Conservation (phyloP, 2,888 invertebrate species). For the Lomographa bimaculata region DNA sequence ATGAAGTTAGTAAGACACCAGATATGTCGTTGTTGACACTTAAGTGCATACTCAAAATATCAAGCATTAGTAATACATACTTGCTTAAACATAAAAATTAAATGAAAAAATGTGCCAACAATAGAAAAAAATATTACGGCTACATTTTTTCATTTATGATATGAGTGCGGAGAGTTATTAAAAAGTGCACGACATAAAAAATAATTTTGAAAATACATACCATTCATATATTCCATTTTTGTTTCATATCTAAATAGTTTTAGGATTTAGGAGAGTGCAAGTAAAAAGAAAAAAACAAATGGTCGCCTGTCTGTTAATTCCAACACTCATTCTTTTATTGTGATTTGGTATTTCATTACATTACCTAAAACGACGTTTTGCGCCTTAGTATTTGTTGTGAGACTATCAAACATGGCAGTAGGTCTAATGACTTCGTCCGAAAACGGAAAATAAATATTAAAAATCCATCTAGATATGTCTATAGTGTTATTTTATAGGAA, state of each 20-base stretch:
- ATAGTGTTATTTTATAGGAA: too few relatives aligned
- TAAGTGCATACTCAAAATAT: slow-evolving; percentile 39
- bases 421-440: slow-evolving; percentile 52
- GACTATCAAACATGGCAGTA: slow-evolving; percentile 62
- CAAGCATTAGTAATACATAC: slow-evolving; percentile 57
- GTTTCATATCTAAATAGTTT: slow-evolving; percentile 46
- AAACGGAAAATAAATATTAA: background rate
- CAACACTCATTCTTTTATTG: slow-evolving; percentile 84
- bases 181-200: slow-evolving; percentile 66
- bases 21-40: too few relatives aligned
- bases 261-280: slow-evolving; percentile 38
- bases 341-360: slow-evolving; percentile 75
- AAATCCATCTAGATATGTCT: too few relatives aligned
- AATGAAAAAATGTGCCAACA: slow-evolving; percentile 45
- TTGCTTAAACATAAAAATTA: slow-evolving; percentile 21
- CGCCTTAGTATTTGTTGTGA: slow-evolving; percentile 83
- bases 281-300: slow-evolving; percentile 58
- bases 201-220: slow-evolving; percentile 76
- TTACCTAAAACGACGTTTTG: slow-evolving; percentile 51
- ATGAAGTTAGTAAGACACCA: slow-evolving; percentile 50
- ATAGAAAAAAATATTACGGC: slow-evolving; percentile 16
- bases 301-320: slow-evolving; percentile 81
- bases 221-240: slow-evolving; percentile 57
- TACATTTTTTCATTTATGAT: slow-evolving; percentile 55
- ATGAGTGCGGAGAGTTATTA: slow-evolving; percentile 70